A percentile compares a stretch with the other conserved stretches of the same genome.
phyloP scores from a whole-genome alignment of 2,113 vertebrate species.

The Neogobius melanostomus region DNA sequence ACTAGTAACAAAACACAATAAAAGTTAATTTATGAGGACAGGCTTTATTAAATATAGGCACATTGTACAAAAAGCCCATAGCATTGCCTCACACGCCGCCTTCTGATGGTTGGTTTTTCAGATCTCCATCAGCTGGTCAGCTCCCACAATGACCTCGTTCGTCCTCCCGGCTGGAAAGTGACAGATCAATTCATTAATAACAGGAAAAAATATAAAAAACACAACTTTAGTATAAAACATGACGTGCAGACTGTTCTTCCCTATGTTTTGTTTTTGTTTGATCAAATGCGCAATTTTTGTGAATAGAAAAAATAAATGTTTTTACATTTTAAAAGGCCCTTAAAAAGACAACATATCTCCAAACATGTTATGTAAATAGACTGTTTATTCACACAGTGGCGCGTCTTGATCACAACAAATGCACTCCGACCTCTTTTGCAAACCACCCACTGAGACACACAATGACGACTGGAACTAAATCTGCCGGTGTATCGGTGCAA shows the following conservation, averaged over 20 bases:
- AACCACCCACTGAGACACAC: conserved; percentile 41
- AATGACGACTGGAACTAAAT: conserved; percentile 23
- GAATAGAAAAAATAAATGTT: too few species aligned
- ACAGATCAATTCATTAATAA: conserved; percentile 38
- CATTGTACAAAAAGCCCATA: conserved; percentile 48
- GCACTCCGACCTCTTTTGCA: conserved; percentile 29
- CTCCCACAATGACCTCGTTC: conserved; percentile 96
- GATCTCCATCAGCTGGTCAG: conserved; percentile 98
- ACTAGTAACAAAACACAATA: neutral
- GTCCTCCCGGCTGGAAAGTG: conserved; percentile 84
- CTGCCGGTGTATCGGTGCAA: conserved; percentile 25
- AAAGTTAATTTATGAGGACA: conserved; percentile 35
- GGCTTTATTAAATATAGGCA: conserved; percentile 72
- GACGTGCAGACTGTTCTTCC: too few species aligned
- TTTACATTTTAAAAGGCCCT: too few species aligned
- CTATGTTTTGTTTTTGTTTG: too few species aligned
- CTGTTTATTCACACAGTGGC: neutral
- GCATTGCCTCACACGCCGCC: conserved; percentile 27
- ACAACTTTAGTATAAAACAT: too few species aligned
- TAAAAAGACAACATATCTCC: neutral
- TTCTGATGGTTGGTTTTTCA: conserved; percentile 62
- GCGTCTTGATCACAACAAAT: conserved; percentile 7
- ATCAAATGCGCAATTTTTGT: too few species aligned
- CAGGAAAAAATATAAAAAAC: neutral
- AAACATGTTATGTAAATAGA: neutral